These are phyloP conservation scores for Anoplolepis gracilipes DNA, from an alignment of 1,140 invertebrate species.

Conservation along the genomic window DNA sequence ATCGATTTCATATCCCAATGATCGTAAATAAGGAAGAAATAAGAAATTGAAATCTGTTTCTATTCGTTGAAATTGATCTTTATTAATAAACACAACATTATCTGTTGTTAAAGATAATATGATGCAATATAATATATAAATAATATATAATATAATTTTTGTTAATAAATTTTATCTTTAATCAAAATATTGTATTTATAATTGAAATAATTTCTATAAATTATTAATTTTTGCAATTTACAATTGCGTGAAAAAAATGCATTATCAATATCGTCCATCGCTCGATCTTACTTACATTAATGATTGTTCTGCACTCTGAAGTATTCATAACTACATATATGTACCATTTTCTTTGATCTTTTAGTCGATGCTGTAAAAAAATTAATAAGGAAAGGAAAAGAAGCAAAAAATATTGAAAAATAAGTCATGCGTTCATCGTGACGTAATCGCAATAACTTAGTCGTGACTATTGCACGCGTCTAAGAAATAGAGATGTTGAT, in stretches of 20 bases:
- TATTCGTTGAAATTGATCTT: background rate
- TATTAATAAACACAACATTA: constrained; percentile 51
- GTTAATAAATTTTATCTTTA: background rate
- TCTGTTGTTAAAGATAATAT: background rate
- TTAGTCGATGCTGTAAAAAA: background rate
- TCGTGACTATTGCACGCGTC: background rate
- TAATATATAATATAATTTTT: background rate
- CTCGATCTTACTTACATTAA: constrained; percentile 54
- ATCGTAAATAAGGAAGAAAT: background rate
- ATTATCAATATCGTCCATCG: constrained; percentile 27
- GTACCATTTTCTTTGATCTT: constrained; percentile 16
- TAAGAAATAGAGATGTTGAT: background rate
- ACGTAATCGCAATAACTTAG: too few species aligned
- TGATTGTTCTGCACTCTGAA: constrained; percentile 68
- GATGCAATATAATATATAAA: too few species aligned
- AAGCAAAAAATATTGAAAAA: background rate
- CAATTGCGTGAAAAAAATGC: background rate
- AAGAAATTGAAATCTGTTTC: constrained; percentile 1
- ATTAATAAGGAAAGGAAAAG: background rate
- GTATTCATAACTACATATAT: constrained; percentile 33
- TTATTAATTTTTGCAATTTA: background rate
- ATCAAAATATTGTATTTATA: background rate
- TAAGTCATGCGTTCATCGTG: background rate
- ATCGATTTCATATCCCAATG: background rate
- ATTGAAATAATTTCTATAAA: background rate